Percentiles rank a stretch among this genome's conserved stretches.
Evolutionary conservation across 1,140 invertebrate genomes (phyloP).

Genomic region (Marisa cornuarietis): DNA sequence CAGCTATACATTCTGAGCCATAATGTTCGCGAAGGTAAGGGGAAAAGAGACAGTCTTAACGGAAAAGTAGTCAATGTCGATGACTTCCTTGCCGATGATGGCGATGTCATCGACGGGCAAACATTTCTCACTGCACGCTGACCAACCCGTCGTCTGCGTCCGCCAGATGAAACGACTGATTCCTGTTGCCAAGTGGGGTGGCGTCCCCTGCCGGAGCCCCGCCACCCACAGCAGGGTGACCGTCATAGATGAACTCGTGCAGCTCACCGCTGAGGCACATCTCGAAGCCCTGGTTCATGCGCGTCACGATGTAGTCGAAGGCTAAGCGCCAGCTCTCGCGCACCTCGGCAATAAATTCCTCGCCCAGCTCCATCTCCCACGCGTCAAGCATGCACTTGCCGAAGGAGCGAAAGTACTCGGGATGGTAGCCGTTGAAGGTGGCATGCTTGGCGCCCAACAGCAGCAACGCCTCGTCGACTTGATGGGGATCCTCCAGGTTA

Average conservation of each 20-base stretch:
- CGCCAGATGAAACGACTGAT: too few relatives aligned
- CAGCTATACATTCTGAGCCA: too few relatives aligned
- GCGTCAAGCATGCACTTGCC: slow-evolving; percentile 48
- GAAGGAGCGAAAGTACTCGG: slow-evolving; percentile 45
- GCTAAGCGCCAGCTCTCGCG: slow-evolving; percentile 40
- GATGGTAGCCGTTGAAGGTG: slow-evolving; percentile 44
- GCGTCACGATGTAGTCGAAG: slow-evolving; percentile 42
- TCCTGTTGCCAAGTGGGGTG: too few relatives aligned
- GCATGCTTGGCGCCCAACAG: slow-evolving; percentile 50
- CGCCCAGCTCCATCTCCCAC: slow-evolving; percentile 48
- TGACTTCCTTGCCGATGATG: not conserved
- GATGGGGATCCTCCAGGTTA: slow-evolving; percentile 39
- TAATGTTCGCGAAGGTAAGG: too few relatives aligned
- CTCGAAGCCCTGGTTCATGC: slow-evolving; percentile 49
- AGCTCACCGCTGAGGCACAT: slow-evolving; percentile 36
- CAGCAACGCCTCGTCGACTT: slow-evolving; percentile 40
- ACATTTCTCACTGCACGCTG: slow-evolving; percentile 1
- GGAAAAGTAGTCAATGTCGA: not conserved
- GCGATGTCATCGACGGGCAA: not conserved
- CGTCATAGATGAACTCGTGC: not conserved
- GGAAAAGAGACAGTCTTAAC: not conserved
- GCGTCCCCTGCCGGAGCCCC: too few relatives aligned
- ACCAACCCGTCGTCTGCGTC: slow-evolving; percentile 4
- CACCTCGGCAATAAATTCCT: slow-evolving; percentile 51
- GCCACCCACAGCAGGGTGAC: too few relatives aligned